Evolutionary conservation across 2,797 vertebrate genomes (phyloP).

Genomic region (Telmatherina bonti): DNA sequence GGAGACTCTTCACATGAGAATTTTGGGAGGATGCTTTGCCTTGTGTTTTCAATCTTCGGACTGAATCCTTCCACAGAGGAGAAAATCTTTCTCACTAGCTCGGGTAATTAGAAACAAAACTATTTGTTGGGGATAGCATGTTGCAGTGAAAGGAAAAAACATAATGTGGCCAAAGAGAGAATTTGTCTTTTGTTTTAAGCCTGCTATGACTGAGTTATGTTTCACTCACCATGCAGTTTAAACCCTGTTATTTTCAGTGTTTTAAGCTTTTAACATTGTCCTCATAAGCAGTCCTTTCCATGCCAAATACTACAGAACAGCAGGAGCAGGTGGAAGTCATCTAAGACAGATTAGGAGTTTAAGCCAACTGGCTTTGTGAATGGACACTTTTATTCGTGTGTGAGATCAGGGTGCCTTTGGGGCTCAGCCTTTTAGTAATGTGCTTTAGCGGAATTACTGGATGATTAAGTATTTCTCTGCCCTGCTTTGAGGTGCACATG

Average conservation of each 20-base stretch:
- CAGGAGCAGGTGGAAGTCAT: constrained; percentile 42
- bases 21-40: constrained; percentile 35
- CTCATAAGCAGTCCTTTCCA: neutral
- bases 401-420: constrained; percentile 54
- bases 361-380: constrained; percentile 61
- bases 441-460: constrained; percentile 38
- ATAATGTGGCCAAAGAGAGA: constrained; percentile 51
- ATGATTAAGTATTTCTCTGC: constrained; percentile 30
- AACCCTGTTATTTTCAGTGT: neutral
- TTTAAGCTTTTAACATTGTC: neutral
- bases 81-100: constrained; percentile 29
- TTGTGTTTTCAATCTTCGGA: constrained; percentile 49
- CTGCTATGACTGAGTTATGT: constrained; percentile 42
- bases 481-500: constrained; percentile 35
- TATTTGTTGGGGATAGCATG: constrained; percentile 18
- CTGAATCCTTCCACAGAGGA: constrained; percentile 32
- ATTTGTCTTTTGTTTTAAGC: constrained; percentile 34
- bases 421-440: constrained; percentile 29
- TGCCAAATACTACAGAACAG: neutral
- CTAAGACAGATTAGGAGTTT: constrained; percentile 42
- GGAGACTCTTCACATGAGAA: constrained; percentile 24
- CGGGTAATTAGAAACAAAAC: constrained; percentile 65
- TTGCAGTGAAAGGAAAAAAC: neutral
- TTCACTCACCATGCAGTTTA: constrained; percentile 10
- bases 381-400: constrained; percentile 52